A percentile compares a stretch with the other conserved stretches of the same genome.
These are phyloP conservation scores for Cichladusa arquata DNA, from an alignment of 2,113 vertebrate genomes.

Conservation along the genomic window DNA sequence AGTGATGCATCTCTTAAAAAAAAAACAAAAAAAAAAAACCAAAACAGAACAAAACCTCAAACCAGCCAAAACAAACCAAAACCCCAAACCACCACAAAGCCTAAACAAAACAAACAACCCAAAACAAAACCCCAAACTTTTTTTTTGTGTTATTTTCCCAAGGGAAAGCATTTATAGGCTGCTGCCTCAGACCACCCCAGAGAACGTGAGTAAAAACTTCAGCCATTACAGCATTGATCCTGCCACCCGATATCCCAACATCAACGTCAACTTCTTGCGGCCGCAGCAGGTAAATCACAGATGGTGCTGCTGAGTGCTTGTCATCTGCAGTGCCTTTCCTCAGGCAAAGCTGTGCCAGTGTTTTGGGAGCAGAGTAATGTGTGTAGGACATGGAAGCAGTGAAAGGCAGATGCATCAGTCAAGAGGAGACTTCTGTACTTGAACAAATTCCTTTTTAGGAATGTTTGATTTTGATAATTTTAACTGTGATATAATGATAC, in stretches of 20 bases:
- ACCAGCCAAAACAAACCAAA: background rate
- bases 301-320: background rate
- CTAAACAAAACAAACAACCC: background rate
- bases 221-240: constrained; percentile 95
- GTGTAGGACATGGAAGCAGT: fast-evolving
- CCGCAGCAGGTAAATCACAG: constrained; percentile 85
- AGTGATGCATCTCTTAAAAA: background rate
- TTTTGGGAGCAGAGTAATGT: background rate
- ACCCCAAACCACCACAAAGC: background rate
- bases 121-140: background rate
- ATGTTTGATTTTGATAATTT: background rate
- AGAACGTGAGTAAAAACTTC: constrained; percentile 98
- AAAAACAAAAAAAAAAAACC: background rate
- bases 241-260: constrained; percentile 93
- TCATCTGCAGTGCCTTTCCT: background rate
- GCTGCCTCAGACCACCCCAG: constrained; percentile 95
- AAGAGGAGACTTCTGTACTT: background rate
- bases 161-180: constrained; percentile 97
- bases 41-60: background rate
- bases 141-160: background rate
- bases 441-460: background rate
- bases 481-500: background rate
- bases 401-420: background rate
- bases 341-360: background rate
- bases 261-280: constrained; percentile 88